Conservation (phyloP, 2,113 vertebrate genomes). For the Podilymbus podiceps region DNA sequence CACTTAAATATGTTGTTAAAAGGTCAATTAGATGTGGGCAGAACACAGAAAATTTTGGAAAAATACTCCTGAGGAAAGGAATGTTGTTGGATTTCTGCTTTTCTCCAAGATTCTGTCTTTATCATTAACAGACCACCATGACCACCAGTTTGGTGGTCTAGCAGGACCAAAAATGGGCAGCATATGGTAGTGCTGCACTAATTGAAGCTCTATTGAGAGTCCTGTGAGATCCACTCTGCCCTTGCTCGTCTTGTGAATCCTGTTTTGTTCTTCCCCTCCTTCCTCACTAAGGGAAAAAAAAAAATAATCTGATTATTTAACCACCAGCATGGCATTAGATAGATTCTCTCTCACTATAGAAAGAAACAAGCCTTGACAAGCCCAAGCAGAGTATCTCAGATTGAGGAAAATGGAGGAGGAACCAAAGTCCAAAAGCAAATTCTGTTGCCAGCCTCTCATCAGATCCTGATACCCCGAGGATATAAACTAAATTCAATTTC, state of each 20-base stretch:
- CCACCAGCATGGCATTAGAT: neutral
- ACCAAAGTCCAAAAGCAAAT: neutral
- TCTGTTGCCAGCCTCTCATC: neutral
- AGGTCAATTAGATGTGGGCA: neutral
- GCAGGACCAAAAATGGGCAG: neutral
- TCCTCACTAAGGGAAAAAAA: neutral
- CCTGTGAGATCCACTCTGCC: neutral
- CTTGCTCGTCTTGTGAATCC: neutral
- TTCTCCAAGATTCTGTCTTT: neutral
- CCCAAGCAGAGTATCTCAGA: neutral
- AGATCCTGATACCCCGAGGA: neutral
- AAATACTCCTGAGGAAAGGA: neutral
- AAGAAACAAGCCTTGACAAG: neutral
- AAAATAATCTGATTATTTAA: neutral
- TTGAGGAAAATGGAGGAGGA: neutral
- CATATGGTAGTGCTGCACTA: neutral
- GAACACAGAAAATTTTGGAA: neutral
- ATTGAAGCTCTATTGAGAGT: neutral
- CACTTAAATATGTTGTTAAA: neutral
- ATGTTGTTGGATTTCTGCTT: neutral
- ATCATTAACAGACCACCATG: neutral
- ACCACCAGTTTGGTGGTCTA: neutral
- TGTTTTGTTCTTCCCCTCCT: neutral
- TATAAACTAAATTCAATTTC: neutral
- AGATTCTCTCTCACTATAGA: neutral